Evolutionary conservation across 35 echinoderm and acorn worm species (phyloP).

Genomic region (Ophiothrix spiculata): DNA sequence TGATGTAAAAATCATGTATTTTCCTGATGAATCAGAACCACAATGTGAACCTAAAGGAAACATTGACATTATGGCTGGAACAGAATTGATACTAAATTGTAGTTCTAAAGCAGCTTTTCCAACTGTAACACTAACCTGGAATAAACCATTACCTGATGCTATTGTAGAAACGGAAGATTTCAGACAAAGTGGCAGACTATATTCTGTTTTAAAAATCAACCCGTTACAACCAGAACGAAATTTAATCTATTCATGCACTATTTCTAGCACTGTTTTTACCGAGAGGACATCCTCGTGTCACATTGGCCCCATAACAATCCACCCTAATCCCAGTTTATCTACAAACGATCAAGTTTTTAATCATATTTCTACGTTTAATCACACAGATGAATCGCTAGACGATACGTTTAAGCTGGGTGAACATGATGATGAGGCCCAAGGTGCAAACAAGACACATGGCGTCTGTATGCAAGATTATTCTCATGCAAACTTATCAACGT

Average conservation of each 20-base stretch:
- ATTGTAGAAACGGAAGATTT: not conserved
- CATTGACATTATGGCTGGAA: not conserved
- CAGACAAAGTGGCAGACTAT: not conserved
- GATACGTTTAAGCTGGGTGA: too few species aligned
- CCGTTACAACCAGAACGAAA: not conserved
- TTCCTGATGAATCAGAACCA: not conserved
- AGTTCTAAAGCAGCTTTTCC: not conserved
- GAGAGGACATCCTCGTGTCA: not conserved
- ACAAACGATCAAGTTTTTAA: not conserved
- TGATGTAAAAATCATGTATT: not conserved
- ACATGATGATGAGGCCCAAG: not conserved
- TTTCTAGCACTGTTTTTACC: not conserved
- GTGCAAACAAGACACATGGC: not conserved
- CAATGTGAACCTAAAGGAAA: not conserved
- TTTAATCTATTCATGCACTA: not conserved
- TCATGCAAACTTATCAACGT: not conserved
- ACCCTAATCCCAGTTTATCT: conserved; percentile 1
- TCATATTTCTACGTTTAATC: not conserved
- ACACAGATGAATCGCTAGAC: not conserved
- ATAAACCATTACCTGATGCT: not conserved
- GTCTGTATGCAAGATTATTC: not conserved
- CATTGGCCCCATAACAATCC: not conserved
- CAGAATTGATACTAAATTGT: not conserved
- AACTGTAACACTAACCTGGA: not conserved
- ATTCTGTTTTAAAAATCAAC: not conserved